These are phyloP conservation scores for Ormyrus pomaceus DNA, from an alignment of 2,888 invertebrate genomes.

Conservation along the genomic window DNA sequence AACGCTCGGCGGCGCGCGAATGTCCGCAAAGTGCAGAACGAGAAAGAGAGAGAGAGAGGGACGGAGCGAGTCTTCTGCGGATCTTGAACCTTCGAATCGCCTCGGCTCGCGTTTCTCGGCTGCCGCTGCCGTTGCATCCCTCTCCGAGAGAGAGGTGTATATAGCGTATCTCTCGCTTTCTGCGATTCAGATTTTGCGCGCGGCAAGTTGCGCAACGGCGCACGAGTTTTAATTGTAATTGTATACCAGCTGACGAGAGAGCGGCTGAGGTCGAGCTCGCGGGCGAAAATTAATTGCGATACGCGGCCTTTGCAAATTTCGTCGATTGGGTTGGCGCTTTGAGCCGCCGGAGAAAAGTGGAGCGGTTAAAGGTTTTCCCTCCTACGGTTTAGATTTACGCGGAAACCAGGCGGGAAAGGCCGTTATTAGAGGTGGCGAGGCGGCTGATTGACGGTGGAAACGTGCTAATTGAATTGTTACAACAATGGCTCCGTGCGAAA, in stretches of 20 bases:
- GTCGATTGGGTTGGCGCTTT: too few species aligned
- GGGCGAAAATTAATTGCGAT: neutral
- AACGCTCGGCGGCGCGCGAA: slow-evolving; percentile 17
- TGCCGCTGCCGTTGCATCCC: slow-evolving; percentile 23
- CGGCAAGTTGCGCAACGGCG: slow-evolving; percentile 4
- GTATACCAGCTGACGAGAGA: neutral
- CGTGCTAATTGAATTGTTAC: too few species aligned
- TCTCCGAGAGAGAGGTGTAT: neutral
- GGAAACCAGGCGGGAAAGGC: too few species aligned
- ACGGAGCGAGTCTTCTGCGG: slow-evolving; percentile 26
- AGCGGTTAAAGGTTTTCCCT: too few species aligned
- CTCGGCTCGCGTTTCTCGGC: slow-evolving; percentile 52
- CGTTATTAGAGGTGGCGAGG: too few species aligned
- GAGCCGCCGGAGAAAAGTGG: too few species aligned
- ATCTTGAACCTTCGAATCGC: slow-evolving; percentile 51
- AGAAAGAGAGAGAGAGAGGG: slow-evolving; percentile 55
- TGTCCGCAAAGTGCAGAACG: slow-evolving; percentile 34
- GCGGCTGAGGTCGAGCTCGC: neutral
- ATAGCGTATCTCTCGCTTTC: neutral
- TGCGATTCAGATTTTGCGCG: slow-evolving; percentile 1
- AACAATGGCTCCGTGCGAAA: too few species aligned
- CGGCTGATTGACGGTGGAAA: too few species aligned
- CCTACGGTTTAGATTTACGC: too few species aligned
- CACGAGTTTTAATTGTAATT: neutral
- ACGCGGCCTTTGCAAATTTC: neutral